Conservation (phyloP, 35 echinoderm and acorn worm species). For the Amphiura filiformis region DNA sequence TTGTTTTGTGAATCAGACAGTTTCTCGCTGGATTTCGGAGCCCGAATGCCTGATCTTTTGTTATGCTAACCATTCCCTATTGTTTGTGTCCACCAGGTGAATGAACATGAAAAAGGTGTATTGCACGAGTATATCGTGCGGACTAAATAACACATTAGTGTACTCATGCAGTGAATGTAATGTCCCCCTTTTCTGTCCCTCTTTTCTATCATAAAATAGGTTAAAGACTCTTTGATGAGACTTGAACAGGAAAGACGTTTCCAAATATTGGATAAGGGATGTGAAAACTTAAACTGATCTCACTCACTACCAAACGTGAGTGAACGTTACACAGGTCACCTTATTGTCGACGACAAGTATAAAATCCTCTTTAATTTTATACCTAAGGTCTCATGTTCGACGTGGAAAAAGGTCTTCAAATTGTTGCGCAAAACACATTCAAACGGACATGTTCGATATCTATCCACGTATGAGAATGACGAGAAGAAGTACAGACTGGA, state of each 20-base stretch:
- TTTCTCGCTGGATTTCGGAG: no score
- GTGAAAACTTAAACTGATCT: conserved; percentile 2
- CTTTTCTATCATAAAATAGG: no score
- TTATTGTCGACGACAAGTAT: conserved; percentile 46
- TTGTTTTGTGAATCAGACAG: no score
- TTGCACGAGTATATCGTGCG: no score
- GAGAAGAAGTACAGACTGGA: conserved; percentile 30
- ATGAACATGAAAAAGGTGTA: no score
- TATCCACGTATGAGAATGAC: neutral
- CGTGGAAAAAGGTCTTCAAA: conserved; percentile 48
- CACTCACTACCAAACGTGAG: neutral
- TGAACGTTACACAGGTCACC: neutral
- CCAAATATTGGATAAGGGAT: neutral
- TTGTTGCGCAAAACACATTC: neutral
- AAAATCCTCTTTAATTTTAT: conserved; percentile 47
- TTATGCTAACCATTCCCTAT: no score
- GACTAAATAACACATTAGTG: no score
- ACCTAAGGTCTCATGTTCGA: conserved; percentile 51
- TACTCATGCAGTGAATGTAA: no score
- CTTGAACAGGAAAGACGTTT: conserved; percentile 9
- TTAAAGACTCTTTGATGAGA: no score
- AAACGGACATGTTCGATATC: neutral
- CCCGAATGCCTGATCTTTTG: no score
- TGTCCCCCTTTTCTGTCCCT: no score
- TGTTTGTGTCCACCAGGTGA: no score